phyloP scores from a whole-genome alignment of 2,888 invertebrate genomes.

The Thelaira solivaga region DNA sequence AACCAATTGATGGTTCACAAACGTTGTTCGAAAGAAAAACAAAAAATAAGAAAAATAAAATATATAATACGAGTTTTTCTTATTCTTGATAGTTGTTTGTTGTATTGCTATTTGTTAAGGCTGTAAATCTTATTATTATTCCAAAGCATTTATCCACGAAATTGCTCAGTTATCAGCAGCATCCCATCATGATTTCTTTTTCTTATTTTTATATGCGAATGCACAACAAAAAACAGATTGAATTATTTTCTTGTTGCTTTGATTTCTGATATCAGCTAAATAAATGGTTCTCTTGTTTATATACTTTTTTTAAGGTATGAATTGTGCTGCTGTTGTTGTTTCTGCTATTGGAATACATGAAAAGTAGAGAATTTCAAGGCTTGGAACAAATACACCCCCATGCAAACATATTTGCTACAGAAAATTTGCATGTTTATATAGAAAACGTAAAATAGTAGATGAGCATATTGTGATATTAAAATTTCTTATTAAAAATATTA shows the following conservation, averaged over 20 bases:
- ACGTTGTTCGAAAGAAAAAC: neutral
- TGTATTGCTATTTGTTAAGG: neutral
- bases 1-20: conserved; percentile 35
- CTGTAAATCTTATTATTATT: neutral
- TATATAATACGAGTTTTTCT: too few species aligned
- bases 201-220: too few species aligned
- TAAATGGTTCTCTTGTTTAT: conserved; percentile 58
- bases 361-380: conserved; percentile 17
- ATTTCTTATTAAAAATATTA: neutral
- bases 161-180: conserved; percentile 64
- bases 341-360: conserved; percentile 1
- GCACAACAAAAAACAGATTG: neutral
- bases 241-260: neutral
- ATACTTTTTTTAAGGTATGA: conserved; percentile 35
- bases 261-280: conserved; percentile 60
- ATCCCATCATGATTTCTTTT: conserved; percentile 63
- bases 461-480: conserved; percentile 37
- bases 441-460: conserved; percentile 1
- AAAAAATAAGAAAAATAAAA: neutral
- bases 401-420: neutral
- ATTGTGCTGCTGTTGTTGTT: conserved; percentile 18
- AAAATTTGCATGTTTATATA: neutral
- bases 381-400: neutral
- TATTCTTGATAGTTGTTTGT: neutral
- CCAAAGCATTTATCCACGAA: conserved; percentile 50